These are phyloP conservation scores for Hydrotaea cyrtoneurina DNA, from an alignment of 2,888 invertebrate species.

Conservation along the genomic window DNA sequence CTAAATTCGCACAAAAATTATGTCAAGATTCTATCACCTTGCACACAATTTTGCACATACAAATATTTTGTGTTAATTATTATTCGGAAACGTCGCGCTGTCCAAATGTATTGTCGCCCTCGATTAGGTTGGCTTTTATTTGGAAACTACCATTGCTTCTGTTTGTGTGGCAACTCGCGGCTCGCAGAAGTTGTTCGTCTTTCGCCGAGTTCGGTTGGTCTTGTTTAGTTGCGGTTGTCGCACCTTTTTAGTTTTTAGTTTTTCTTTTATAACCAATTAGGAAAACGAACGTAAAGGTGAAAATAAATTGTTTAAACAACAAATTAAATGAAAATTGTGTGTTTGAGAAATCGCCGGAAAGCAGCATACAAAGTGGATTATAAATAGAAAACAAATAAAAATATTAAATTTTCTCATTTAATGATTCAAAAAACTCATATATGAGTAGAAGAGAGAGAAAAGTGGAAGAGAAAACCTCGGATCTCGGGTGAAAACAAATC, in stretches of 20 bases:
- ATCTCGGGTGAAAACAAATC: constrained; percentile 57
- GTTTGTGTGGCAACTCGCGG: too few relatives aligned
- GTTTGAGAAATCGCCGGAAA: neutral
- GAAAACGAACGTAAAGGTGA: constrained; percentile 1
- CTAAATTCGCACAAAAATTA: too few relatives aligned
- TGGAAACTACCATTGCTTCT: too few relatives aligned
- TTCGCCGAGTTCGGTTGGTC: constrained; percentile 43
- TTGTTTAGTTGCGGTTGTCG: constrained; percentile 40
- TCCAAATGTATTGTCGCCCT: too few relatives aligned
- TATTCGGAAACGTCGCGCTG: too few relatives aligned
- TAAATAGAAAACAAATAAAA: neutral
- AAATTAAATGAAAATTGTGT: neutral
- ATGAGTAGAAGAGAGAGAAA: constrained; percentile 49
- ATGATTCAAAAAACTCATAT: constrained; percentile 57
- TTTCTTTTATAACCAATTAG: neutral
- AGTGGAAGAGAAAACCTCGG: constrained; percentile 40
- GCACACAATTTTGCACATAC: too few relatives aligned
- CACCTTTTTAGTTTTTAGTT: neutral
- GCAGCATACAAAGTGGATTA: constrained; percentile 15
- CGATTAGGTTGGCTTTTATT: too few relatives aligned
- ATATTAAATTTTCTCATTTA: constrained; percentile 32
- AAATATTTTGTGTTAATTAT: too few relatives aligned
- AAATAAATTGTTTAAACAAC: constrained; percentile 12
- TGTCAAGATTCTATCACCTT: too few relatives aligned
- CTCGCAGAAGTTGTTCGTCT: constrained; percentile 37